Percentiles rank a stretch among this genome's conserved stretches.
Evolutionary conservation across 2,888 invertebrate species (phyloP).

Genomic region (Drosophila mercatorum): DNA sequence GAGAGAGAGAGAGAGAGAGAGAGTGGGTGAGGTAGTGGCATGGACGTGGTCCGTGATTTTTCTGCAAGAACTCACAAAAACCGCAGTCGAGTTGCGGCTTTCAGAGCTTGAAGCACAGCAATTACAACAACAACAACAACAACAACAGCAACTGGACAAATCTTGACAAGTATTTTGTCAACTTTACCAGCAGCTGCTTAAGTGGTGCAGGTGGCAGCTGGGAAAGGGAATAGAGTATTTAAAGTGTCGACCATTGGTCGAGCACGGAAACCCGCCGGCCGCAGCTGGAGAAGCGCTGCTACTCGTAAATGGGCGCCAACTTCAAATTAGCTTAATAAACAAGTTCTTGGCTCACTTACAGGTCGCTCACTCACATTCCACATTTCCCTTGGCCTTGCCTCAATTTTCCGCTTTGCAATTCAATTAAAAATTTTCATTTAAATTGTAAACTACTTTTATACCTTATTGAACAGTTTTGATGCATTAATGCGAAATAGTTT

Average conservation of each 20-base stretch:
- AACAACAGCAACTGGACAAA: constrained; percentile 48
- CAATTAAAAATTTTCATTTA: constrained; percentile 82
- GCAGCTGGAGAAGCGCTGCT: constrained; percentile 28
- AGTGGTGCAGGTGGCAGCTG: constrained; percentile 6
- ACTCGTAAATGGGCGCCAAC: constrained; percentile 17
- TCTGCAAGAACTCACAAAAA: constrained; percentile 57
- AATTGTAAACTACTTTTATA: constrained; percentile 77
- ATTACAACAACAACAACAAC: constrained; percentile 59
- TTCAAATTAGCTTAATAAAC: constrained; percentile 68
- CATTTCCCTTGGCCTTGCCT: neutral
- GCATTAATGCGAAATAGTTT: neutral
- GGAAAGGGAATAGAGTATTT: constrained; percentile 30
- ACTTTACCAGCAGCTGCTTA: constrained; percentile 54
- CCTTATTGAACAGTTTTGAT: constrained; percentile 43
- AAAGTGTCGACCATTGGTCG: constrained; percentile 30
- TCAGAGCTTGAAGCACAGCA: constrained; percentile 54
- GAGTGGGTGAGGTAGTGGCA: neutral
- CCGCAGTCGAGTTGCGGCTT: constrained; percentile 59
- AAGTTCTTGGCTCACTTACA: constrained; percentile 34
- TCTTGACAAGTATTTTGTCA: constrained; percentile 79
- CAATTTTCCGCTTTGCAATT: constrained; percentile 53
- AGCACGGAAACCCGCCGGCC: constrained; percentile 19
- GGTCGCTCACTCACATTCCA: neutral
- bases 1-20: neutral
- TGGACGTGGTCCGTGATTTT: constrained; percentile 48